phyloP scores from a whole-genome alignment of 2,797 vertebrate genomes.

The Phrynocephalus forsythii region DNA sequence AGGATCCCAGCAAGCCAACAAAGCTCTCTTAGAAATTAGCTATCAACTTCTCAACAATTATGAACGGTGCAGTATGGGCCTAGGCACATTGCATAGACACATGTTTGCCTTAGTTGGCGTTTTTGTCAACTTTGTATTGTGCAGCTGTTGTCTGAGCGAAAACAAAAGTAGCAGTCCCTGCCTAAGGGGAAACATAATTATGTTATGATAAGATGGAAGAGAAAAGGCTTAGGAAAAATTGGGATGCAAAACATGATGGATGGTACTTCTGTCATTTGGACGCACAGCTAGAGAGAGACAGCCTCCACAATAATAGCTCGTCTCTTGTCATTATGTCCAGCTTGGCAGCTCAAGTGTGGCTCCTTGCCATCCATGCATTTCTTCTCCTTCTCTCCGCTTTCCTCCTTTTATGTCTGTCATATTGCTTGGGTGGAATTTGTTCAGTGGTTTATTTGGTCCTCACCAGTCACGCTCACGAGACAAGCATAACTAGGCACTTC shows the following conservation, averaged over 20 bases:
- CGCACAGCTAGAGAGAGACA: constrained; percentile 56
- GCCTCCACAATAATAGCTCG: constrained; percentile 49
- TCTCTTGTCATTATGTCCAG: constrained; percentile 57
- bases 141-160: constrained; percentile 75
- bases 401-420: neutral
- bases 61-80: neutral
- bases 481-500: constrained; percentile 15
- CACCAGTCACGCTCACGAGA: constrained; percentile 41
- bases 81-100: constrained; percentile 42
- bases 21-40: neutral
- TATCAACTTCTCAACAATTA: neutral
- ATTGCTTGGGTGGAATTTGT: constrained; percentile 38
- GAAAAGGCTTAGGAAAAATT: constrained; percentile 71
- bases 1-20: neutral
- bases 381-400: neutral
- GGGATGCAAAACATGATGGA: constrained; percentile 72
- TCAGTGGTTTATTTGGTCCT: constrained; percentile 38
- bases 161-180: constrained; percentile 68
- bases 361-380: neutral
- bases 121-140: constrained; percentile 74
- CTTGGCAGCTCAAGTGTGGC: constrained; percentile 60
- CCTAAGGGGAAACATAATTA: constrained; percentile 75
- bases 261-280: constrained; percentile 61
- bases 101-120: constrained; percentile 64
- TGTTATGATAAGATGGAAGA: constrained; percentile 77